Percentiles rank a stretch among this genome's conserved stretches.
Evolutionary conservation across 2,797 vertebrate genomes (phyloP).

Genomic region (Nannoperca australis): DNA sequence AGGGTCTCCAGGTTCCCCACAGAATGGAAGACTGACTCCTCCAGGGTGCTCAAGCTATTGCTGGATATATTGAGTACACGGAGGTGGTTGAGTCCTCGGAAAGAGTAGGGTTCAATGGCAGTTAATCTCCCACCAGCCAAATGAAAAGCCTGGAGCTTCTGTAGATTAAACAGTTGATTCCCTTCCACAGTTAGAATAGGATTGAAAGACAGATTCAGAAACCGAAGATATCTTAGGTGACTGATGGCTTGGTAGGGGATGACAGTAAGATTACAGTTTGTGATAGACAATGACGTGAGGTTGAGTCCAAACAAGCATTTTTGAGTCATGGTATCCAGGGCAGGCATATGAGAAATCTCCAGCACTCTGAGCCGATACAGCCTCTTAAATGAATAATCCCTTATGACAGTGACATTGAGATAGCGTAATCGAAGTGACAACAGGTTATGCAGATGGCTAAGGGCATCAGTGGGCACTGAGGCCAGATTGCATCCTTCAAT

Average conservation of each 20-base stretch:
- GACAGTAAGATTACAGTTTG: conserved; percentile 93
- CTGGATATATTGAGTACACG: conserved; percentile 95
- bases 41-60: conserved; percentile 94
- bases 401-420: conserved; percentile 93
- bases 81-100: conserved; percentile 96
- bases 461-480: conserved; percentile 95
- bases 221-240: conserved; percentile 95
- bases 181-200: conserved; percentile 94
- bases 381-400: conserved; percentile 97
- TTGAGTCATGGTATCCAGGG: conserved; percentile 93
- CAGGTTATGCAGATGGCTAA: conserved; percentile 96
- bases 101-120: conserved; percentile 95
- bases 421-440: conserved; percentile 92
- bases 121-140: conserved; percentile 93
- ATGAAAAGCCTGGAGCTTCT: conserved; percentile 96
- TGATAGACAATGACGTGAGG: conserved; percentile 94
- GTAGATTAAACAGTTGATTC: conserved; percentile 93
- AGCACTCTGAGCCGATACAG: conserved; percentile 93
- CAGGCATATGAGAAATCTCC: conserved; percentile 95
- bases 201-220: conserved; percentile 97
- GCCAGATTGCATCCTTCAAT: conserved; percentile 97
- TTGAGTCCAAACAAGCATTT: conserved; percentile 97
- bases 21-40: conserved; percentile 96
- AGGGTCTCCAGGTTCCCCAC: conserved; percentile 98
- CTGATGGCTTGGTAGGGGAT: conserved; percentile 95